phyloP scores from a whole-genome alignment of 53 echinoderm and acorn worm genomes.

The Crossaster papposus region DNA sequence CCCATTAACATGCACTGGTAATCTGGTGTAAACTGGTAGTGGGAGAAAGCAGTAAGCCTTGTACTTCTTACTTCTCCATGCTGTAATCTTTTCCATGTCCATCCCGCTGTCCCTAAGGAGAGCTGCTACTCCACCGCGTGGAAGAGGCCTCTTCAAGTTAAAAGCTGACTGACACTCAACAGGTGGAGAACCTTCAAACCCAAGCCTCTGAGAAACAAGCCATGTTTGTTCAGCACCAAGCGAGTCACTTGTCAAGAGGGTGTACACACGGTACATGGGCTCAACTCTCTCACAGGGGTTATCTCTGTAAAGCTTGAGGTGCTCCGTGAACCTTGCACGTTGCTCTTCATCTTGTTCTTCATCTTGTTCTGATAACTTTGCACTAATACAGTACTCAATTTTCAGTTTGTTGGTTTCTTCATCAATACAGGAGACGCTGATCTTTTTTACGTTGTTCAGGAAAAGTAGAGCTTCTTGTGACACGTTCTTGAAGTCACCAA shows the following conservation, averaged over 20 bases:
- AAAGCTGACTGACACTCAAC: neutral
- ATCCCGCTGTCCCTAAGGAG: neutral
- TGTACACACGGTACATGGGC: constrained; percentile 24
- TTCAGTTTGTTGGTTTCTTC: neutral
- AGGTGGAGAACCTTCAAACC: constrained; percentile 24
- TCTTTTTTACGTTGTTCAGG: constrained; percentile 75
- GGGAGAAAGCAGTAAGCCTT: constrained; percentile 90
- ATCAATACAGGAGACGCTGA: constrained; percentile 71
- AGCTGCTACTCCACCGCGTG: constrained; percentile 90
- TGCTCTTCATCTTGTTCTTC: constrained; percentile 9
- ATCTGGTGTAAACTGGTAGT: constrained; percentile 64
- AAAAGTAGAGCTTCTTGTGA: constrained; percentile 71
- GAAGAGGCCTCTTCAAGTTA: constrained; percentile 33
- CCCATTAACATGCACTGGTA: constrained; percentile 67
- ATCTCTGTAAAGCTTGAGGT: constrained; percentile 22
- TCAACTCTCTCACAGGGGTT: neutral
- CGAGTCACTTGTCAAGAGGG: constrained; percentile 21
- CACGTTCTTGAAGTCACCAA: constrained; percentile 25
- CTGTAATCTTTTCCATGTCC: neutral
- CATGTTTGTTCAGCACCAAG: constrained; percentile 53
- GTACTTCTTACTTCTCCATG: neutral
- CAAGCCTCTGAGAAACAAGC: constrained; percentile 77
- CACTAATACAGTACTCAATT: constrained; percentile 42
- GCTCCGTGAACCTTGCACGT: constrained; percentile 32
- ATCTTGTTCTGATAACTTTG: constrained; percentile 49